Evolutionary conservation across 2,797 vertebrate species (phyloP).

Genomic region (Acestrorhynchus altus): DNA sequence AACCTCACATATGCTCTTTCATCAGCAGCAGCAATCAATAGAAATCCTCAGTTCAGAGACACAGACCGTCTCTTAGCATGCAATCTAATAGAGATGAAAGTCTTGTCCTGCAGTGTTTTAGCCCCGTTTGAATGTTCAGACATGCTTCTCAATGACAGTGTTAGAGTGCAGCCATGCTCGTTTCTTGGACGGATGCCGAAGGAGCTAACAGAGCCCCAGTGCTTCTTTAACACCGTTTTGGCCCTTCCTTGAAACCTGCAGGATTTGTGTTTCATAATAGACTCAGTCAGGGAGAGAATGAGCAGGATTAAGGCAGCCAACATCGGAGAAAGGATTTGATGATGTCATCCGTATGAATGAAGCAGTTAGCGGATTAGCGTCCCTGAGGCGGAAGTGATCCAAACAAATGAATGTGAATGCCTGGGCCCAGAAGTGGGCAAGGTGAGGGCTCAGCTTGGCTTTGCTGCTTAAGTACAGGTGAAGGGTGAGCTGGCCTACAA

Average conservation of each 20-base stretch:
- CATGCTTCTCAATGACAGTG: conserved; percentile 47
- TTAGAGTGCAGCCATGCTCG: conserved; percentile 20
- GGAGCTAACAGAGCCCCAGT: conserved; percentile 59
- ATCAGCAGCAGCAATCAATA: conserved; percentile 13
- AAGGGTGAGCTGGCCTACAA: conserved; percentile 35
- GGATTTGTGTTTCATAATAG: conserved; percentile 81
- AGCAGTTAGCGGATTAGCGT: conserved; percentile 81
- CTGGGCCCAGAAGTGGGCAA: conserved; percentile 60
- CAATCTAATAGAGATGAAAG: conserved; percentile 28
- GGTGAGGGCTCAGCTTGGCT: conserved; percentile 46
- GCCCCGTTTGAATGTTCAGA: conserved; percentile 30
- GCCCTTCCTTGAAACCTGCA: conserved; percentile 71
- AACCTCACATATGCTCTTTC: conserved; percentile 5
- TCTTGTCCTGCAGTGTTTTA: conserved; percentile 13
- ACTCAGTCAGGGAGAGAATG: conserved; percentile 81
- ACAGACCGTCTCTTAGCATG: conserved; percentile 18
- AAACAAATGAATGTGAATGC: conserved; percentile 75
- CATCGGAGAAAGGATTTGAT: conserved; percentile 80
- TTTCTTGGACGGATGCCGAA: conserved; percentile 60
- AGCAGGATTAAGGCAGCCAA: conserved; percentile 83
- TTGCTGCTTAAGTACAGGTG: conserved; percentile 42
- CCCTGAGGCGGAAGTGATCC: conserved; percentile 74
- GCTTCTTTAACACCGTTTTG: conserved; percentile 54
- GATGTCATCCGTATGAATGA: conserved; percentile 84
- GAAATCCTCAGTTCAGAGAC: neutral